Evolutionary conservation across 2,113 vertebrate species (phyloP), one percentile per base, ranked within the genome.

Genomic region (Erythrolamprus reginae): DNA sequence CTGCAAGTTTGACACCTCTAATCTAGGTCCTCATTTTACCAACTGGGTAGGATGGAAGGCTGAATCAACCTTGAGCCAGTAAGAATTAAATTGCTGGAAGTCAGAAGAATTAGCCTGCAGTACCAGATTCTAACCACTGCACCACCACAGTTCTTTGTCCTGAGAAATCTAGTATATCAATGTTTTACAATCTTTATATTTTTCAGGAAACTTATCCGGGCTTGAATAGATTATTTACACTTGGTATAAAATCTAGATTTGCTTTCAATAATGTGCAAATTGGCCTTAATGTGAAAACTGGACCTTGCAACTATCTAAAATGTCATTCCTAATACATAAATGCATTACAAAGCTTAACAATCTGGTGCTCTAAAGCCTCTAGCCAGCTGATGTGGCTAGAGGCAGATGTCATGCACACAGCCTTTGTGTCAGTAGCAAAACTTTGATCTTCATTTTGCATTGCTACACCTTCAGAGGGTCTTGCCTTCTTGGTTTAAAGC

Each of bases 371-470:
- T 77, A 89, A 65, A 86, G 38, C 33, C 82, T 65, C 61, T 33
- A 65, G 61, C 61, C 86, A 48, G 50, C 24, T 7, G 84, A 12
- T 91, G 86, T 89, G 91, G 61, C 61, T 58, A 84, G 50, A 93
- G 55, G 7, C 45, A 88, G 88, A 17, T 94, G 52, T 65, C 52
- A 48, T 5, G 51, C 53, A 82, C 4, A 1, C 91, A 6, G 61
- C 52, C 86, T 77, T 89, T 82, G 6, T 87, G 82, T 86, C 91
- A 50, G 28, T 91, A 77, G 55, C 33, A 55, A 87, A 48, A 92
- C 23, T 61, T 91, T 88, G 87, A 61, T 91, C 90, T 47, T 42
- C 48, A 45, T 92, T 90, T 92, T 92, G 55, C 23, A n/a, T 93
- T 93, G 91, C 83, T 92, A 10, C 70, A 92, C 45, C 48, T 89